Evolutionary conservation across 2,113 vertebrate genomes (phyloP).

Genomic region (Rattus rattus): DNA sequence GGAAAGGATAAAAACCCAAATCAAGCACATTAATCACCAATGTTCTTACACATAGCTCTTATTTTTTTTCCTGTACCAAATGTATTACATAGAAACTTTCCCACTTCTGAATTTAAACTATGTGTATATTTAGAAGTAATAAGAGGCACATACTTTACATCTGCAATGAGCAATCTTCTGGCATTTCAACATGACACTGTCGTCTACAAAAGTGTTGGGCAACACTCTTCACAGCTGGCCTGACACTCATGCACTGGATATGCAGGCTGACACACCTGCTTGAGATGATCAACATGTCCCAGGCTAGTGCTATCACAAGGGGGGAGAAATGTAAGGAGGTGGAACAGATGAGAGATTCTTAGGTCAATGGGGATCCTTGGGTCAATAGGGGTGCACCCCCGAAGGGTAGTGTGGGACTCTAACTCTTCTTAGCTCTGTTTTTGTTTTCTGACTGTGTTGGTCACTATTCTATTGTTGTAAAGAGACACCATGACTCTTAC

Average conservation of each 20-base stretch:
- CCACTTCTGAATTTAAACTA: neutral
- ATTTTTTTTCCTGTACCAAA: conserved; percentile 12
- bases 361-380: neutral
- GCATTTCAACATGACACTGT: neutral
- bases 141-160: neutral
- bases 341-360: neutral
- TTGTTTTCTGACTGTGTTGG: neutral
- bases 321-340: neutral
- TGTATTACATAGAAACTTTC: neutral
- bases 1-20: neutral
- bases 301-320: neutral
- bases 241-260: neutral
- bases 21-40: conserved; percentile 8
- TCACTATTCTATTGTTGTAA: neutral
- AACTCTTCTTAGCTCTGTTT: neutral
- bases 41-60: neutral
- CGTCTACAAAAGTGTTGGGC: neutral
- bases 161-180: neutral
- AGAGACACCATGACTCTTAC: neutral
- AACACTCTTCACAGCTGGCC: neutral
- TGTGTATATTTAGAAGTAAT: neutral
- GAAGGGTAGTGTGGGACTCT: neutral
- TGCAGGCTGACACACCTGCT: neutral
- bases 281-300: neutral
- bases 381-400: neutral